Conservation (phyloP, 2,113 vertebrate species). For the Podilymbus podiceps region DNA sequence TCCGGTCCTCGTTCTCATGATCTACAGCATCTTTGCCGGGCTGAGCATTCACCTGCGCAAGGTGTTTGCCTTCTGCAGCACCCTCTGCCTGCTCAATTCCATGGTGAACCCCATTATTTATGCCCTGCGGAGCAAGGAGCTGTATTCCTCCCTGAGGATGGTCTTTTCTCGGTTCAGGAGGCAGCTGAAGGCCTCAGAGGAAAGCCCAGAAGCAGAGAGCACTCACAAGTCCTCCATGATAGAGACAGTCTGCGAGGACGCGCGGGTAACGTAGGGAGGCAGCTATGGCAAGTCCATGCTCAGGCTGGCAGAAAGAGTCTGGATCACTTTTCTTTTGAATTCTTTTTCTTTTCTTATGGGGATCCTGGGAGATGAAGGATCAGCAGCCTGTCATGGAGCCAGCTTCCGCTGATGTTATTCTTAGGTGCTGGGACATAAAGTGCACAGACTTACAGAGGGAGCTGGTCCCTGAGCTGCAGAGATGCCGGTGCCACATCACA, state of each 20-base stretch:
- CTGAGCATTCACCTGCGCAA: conserved; percentile 71
- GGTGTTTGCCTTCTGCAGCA: conserved; percentile 89
- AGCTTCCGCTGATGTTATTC: not conserved
- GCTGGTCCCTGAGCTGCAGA: not conserved
- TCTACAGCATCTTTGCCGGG: conserved; percentile 71
- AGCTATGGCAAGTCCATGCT: fast-evolving
- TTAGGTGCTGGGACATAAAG: not conserved
- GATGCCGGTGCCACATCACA: fast-evolving
- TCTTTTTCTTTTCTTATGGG: not conserved
- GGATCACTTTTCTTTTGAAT: not conserved
- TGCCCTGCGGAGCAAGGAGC: conserved; percentile 83
- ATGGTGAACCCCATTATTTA: conserved; percentile 90
- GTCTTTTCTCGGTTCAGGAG: conserved; percentile 16
- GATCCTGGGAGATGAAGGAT: not conserved
- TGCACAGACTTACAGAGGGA: not conserved
- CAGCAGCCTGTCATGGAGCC: not conserved
- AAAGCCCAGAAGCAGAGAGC: conserved; percentile 51
- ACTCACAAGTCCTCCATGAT: conserved; percentile 24
- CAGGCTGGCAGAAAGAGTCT: not conserved
- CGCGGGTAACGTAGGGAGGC: fast-evolving
- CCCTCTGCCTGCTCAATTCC: conserved; percentile 90
- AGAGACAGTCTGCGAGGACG: not conserved
- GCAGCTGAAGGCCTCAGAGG: not conserved
- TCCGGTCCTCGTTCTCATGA: conserved; percentile 83
- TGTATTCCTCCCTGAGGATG: conserved; percentile 66